Evolutionary conservation across 2,797 vertebrate species (phyloP).

Genomic region (Coranthus polyacanthus): DNA sequence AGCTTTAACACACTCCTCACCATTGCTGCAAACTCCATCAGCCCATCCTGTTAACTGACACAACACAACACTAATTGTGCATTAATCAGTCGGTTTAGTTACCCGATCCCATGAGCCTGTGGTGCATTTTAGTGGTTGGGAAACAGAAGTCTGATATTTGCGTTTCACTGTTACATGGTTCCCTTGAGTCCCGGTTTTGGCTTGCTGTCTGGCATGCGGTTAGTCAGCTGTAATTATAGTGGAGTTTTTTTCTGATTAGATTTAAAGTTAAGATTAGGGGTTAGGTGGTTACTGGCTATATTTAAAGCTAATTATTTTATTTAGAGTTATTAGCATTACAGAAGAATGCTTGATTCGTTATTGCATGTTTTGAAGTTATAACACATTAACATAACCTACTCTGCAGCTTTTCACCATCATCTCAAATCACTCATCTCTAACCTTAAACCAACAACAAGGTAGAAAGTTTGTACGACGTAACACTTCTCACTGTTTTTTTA

Average conservation of each 20-base stretch:
- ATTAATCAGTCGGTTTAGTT: slow-evolving; percentile 80
- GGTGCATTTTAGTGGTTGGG: slow-evolving; percentile 52
- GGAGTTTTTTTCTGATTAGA: slow-evolving; percentile 30
- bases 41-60: slow-evolving; percentile 80
- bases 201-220: slow-evolving; percentile 39
- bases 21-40: slow-evolving; percentile 76
- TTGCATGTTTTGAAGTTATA: slow-evolving; percentile 1
- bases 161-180: slow-evolving; percentile 31
- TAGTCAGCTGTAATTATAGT: slow-evolving; percentile 22
- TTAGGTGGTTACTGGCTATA: slow-evolving; percentile 19
- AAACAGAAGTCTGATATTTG: slow-evolving; percentile 62
- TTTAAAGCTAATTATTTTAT: slow-evolving; percentile 32
- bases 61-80: slow-evolving; percentile 82
- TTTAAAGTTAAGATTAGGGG: slow-evolving; percentile 22
- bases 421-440: too few relatives aligned
- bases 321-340: slow-evolving; percentile 26
- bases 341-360: background rate
- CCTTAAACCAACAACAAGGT: too few relatives aligned
- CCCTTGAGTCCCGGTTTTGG: slow-evolving; percentile 49
- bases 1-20: slow-evolving; percentile 79
- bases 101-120: slow-evolving; percentile 64
- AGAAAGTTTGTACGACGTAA: too few relatives aligned
- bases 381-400: background rate
- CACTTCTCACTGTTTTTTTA: too few relatives aligned
- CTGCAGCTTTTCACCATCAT: background rate